These are phyloP conservation scores for Chaenocephalus aceratus DNA, from an alignment of 2,113 vertebrate genomes.

Conservation along the genomic window DNA sequence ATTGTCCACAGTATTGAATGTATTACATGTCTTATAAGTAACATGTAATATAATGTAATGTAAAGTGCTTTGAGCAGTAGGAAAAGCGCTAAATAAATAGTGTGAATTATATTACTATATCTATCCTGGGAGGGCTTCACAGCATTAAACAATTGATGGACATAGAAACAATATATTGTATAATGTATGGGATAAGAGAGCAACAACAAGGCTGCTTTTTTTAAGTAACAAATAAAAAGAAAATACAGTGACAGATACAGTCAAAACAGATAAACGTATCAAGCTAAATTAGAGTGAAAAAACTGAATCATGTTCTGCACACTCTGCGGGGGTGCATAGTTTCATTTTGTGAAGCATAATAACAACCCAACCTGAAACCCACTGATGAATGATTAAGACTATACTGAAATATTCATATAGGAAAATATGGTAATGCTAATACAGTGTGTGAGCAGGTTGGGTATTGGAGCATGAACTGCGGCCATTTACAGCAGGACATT, in stretches of 20 bases:
- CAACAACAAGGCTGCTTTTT: too few species aligned
- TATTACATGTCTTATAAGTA: too few species aligned
- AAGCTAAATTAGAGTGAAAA: neutral
- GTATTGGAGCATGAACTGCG: neutral
- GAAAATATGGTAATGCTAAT: constrained; percentile 45
- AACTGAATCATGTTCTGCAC: neutral
- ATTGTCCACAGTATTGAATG: too few species aligned
- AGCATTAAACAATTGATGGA: too few species aligned
- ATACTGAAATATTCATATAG: constrained; percentile 65
- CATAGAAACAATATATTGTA: too few species aligned
- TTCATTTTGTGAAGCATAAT: constrained; percentile 13
- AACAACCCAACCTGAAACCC: constrained; percentile 51
- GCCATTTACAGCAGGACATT: neutral
- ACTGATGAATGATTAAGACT: constrained; percentile 64
- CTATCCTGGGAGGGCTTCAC: too few species aligned
- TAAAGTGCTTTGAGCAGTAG: too few species aligned
- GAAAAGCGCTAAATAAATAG: too few species aligned
- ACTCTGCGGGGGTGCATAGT: neutral
- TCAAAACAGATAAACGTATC: neutral
- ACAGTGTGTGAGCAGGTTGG: neutral
- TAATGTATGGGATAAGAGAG: too few species aligned
- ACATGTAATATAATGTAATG: too few species aligned
- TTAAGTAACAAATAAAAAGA: neutral
- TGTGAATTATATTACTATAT: too few species aligned
- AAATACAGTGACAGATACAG: neutral